A percentile compares a stretch with the other conserved stretches of the same genome.
phyloP scores from a whole-genome alignment of 2,113 vertebrate species.

The Rhagologus leucostigma region DNA sequence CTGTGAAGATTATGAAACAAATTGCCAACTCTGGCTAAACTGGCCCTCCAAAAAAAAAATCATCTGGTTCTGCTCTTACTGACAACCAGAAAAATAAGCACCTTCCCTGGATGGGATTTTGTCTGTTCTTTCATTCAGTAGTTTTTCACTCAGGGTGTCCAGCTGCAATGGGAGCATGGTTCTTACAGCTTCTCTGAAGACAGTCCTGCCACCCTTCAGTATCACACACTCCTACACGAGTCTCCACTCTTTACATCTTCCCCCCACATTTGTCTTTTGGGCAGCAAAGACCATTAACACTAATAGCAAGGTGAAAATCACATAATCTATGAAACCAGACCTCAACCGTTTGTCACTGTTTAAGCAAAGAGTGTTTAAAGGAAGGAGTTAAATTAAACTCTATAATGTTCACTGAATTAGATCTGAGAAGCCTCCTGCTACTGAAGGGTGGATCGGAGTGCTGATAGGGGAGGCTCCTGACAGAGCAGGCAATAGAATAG shows the following conservation, averaged over 20 bases:
- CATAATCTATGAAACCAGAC: background rate
- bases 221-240: rapidly evolving
- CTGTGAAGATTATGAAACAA: background rate
- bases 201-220: background rate
- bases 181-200: background rate
- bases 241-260: background rate
- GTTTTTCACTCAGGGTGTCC: background rate
- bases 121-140: background rate
- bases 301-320: background rate
- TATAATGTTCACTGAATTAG: background rate
- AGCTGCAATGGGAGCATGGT: background rate
- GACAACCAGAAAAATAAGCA: background rate
- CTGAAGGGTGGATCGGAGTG: background rate
- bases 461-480: background rate
- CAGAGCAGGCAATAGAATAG: background rate
- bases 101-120: background rate
- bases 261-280: background rate
- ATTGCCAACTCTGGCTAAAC: background rate
- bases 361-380: background rate
- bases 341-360: background rate
- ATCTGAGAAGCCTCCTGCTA: background rate
- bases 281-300: background rate
- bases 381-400: background rate
- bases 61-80: background rate
- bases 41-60: background rate